These are phyloP conservation scores for Lordiphosa stackelbergi DNA, from an alignment of 1,140 invertebrate species.

Conservation along the genomic window DNA sequence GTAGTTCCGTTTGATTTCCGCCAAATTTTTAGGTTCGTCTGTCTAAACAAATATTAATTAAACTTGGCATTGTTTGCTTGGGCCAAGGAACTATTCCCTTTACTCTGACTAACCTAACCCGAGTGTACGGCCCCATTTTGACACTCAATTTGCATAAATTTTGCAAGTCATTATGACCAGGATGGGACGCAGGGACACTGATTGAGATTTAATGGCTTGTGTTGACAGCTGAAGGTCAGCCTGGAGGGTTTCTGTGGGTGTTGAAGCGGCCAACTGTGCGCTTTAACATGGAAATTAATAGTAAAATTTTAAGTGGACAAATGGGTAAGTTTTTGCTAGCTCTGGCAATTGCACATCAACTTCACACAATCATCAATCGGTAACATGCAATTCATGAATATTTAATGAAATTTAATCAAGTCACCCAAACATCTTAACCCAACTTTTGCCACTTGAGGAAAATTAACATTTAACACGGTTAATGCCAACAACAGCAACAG, in stretches of 20 bases:
- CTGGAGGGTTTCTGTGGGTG: too few relatives aligned
- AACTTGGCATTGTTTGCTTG: slow-evolving; percentile 53
- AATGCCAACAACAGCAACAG: slow-evolving; percentile 54
- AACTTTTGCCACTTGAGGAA: slow-evolving; percentile 52
- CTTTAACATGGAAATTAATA: slow-evolving; percentile 7
- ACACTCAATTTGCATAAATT: slow-evolving; percentile 65
- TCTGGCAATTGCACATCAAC: slow-evolving; percentile 42
- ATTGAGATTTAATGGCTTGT: slow-evolving; percentile 46
- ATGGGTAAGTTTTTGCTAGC: slow-evolving; percentile 14
- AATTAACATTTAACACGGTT: slow-evolving; percentile 73
- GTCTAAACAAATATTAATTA: slow-evolving; percentile 73
- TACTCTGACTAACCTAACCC: slow-evolving; percentile 12
- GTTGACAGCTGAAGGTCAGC: slow-evolving; percentile 35
- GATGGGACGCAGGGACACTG: slow-evolving; percentile 18
- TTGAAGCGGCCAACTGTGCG: neutral
- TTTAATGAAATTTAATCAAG: slow-evolving; percentile 57
- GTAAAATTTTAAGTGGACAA: too few relatives aligned
- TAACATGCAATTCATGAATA: slow-evolving; percentile 51
- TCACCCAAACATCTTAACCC: slow-evolving; percentile 24
- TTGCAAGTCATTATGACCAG: slow-evolving; percentile 52
- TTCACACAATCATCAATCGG: slow-evolving; percentile 44
- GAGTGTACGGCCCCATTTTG: slow-evolving; percentile 21
- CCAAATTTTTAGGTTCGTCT: slow-evolving; percentile 49
- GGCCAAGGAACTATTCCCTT: slow-evolving; percentile 12
- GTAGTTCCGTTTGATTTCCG: slow-evolving; percentile 13